Base-by-base conservation (phyloP, 2,797 vertebrate genomes). In the Xenops minutus region DNA sequence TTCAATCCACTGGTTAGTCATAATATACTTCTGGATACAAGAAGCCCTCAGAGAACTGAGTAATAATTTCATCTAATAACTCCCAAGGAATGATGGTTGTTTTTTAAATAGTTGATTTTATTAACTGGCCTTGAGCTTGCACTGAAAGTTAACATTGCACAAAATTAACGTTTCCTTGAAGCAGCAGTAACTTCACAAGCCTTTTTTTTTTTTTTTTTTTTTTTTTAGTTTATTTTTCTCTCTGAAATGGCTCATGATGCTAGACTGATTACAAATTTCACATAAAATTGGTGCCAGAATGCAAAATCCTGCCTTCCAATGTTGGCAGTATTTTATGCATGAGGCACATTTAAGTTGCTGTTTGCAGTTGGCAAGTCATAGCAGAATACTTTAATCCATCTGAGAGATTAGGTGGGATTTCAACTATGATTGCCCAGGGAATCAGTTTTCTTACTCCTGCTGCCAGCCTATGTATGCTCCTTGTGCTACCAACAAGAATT, bases 1-100 rank as follows among this genome's bases (percentile, higher is more conserved):
- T 79, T 67, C 41, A 76, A 94, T 71, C 30, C 64, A 67, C 32
- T 37, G 54, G 56, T 44, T 41, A 66, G 29, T 91, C 89, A 48
- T 3, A 67, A 46, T 23, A 23, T 84, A 69, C n/a, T 43, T 88
- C 73, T 80, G 43, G 51, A 52, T 81, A 41, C 29, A 69, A 76
- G 22, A 69, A 90, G 5, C 24, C 51, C 17, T 66, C 16, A 34
- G 89, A 90, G 73, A 69, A 93, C 56, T 22, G 36, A 74, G 5
- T 46, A 41, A 34, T 44, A 68, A 41, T 44, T 88, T 41, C 12
- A 37, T 68, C 46, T 51, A 54, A 68, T 36, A 89, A 52, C 17
- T 14, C 14, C 27, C 19, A 30, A 69, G 44, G 26, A 91, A n/a
- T 37, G 3, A 30, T 56, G 19, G 9, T 67, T 83, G 44, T 59